Conservation (phyloP, 2,888 invertebrate genomes). For the Gryllus longicercus region DNA sequence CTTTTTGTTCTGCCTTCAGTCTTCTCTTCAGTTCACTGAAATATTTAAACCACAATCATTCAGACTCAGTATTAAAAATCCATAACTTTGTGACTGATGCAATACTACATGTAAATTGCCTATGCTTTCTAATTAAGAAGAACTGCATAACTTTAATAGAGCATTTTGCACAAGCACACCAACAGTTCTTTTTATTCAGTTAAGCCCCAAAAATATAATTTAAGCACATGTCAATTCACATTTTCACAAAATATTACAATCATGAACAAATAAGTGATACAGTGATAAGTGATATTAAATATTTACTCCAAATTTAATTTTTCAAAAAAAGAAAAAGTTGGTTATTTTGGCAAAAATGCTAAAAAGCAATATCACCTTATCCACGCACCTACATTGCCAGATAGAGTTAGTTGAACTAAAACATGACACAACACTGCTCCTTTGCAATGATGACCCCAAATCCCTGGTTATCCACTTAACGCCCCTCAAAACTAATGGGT, state of each 20-base stretch:
- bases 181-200: no score
- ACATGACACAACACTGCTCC: neutral
- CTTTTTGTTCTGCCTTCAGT: slow-evolving; percentile 87
- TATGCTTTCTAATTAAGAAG: neutral
- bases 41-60: slow-evolving; percentile 37
- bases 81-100: neutral
- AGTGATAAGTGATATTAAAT: no score
- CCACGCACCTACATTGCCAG: slow-evolving; percentile 31
- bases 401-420: slow-evolving; percentile 24
- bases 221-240: no score
- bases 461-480: slow-evolving; percentile 22
- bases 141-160: neutral
- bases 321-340: neutral
- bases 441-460: slow-evolving; percentile 23
- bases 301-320: neutral
- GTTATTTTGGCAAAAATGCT: neutral
- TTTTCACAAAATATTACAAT: neutral
- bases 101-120: neutral
- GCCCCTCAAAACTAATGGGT: slow-evolving; percentile 22
- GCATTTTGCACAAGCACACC: neutral
- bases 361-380: neutral
- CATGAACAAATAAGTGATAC: neutral
- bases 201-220: neutral
- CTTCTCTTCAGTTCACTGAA: slow-evolving; percentile 89
- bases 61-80: neutral